Evolutionary conservation across 2,888 invertebrate species (phyloP).

Genomic region (Muschampia plurimacula): DNA sequence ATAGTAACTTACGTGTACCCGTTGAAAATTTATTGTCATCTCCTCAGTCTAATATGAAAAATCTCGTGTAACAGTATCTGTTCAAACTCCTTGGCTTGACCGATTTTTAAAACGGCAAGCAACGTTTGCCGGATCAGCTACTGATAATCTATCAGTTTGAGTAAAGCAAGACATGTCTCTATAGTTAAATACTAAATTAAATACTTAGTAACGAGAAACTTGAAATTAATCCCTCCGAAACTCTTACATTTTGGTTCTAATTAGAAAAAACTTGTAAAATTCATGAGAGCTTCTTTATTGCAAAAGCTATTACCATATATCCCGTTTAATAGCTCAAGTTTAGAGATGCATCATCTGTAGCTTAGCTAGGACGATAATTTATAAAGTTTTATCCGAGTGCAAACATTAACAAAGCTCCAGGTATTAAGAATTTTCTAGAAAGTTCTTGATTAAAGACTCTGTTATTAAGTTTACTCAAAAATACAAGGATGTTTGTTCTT

Average conservation of each 20-base stretch:
- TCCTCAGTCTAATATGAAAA: no score
- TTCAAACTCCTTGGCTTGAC: no score
- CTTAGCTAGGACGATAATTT: neutral
- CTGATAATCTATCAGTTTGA: no score
- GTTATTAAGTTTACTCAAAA: neutral
- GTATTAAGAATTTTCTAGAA: constrained; percentile 11
- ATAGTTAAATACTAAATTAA: no score
- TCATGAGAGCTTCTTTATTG: neutral
- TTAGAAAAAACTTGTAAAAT: neutral
- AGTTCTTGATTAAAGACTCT: constrained; percentile 6
- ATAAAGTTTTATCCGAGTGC: neutral
- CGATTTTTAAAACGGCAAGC: no score
- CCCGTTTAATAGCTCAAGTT: neutral
- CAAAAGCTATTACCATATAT: neutral
- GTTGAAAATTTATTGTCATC: no score
- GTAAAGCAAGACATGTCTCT: no score
- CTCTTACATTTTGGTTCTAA: neutral
- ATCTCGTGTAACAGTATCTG: no score
- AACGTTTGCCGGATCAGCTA: no score
- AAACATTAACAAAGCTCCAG: neutral
- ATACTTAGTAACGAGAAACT: neutral
- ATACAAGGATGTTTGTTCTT: neutral
- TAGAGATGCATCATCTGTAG: neutral
- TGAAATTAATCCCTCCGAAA: neutral
- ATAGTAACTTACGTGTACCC: no score